Conservation (phyloP, 2,113 vertebrate genomes). For the Coturnix japonica region DNA sequence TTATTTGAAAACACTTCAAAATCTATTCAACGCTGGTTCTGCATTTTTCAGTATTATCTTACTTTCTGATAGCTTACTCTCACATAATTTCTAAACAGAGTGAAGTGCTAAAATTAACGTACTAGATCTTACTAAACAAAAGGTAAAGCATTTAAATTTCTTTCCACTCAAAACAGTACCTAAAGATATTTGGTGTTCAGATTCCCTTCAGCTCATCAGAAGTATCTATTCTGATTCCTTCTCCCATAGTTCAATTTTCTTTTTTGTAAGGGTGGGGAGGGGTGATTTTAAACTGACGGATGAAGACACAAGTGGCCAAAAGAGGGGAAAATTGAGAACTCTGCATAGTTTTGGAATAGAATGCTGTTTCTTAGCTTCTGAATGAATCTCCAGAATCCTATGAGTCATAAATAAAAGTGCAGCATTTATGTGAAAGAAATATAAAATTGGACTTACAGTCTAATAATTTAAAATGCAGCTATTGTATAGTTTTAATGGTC, state of each 20-base stretch:
- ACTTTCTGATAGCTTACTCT: constrained; percentile 25
- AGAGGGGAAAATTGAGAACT: constrained; percentile 4
- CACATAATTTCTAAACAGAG: constrained; percentile 11
- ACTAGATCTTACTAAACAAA: constrained; percentile 42
- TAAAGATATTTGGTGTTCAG: constrained; percentile 18
- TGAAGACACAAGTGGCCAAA: constrained; percentile 17
- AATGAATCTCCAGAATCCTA: not conserved
- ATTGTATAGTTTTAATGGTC: not conserved
- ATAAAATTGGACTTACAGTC: not conserved
- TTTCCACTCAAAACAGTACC: not conserved
- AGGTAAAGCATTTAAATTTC: constrained; percentile 28
- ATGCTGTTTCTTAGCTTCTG: not conserved
- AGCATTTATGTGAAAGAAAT: not conserved
- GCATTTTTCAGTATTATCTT: constrained; percentile 39
- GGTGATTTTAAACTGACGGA: not conserved
- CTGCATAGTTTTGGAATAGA: not conserved
- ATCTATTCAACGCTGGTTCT: constrained; percentile 2
- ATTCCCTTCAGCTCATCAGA: not conserved
- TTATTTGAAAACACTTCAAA: constrained; percentile 9
- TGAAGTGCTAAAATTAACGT: constrained; percentile 30
- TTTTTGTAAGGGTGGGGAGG: too few species aligned
- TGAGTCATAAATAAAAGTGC: not conserved
- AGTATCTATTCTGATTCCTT: not conserved
- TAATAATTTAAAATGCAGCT: not conserved
- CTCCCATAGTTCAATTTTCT: not conserved